Conservation (phyloP, 2,113 vertebrate species). For the Micromys minutus region DNA sequence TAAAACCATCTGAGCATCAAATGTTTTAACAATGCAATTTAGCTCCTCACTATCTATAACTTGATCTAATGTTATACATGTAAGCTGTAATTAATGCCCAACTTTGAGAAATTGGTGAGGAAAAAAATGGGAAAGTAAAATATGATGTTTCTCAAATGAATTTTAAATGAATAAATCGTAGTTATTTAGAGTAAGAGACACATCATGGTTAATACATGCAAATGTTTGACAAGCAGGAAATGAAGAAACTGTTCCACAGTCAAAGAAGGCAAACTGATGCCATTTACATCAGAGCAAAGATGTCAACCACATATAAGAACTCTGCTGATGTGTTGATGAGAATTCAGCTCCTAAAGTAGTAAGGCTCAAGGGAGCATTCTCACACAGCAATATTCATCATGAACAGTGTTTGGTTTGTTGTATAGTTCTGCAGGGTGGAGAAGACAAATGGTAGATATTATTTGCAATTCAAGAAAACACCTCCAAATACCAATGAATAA, state of each 20-base stretch:
- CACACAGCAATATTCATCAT: not conserved
- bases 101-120: not conserved
- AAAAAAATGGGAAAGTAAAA: not conserved
- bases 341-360: not conserved
- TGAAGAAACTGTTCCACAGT: not conserved
- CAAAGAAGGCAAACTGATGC: not conserved
- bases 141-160: not conserved
- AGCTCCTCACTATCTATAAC: not conserved
- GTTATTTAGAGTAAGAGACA: not conserved
- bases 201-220: not conserved
- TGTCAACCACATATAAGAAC: not conserved
- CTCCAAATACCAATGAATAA: not conserved
- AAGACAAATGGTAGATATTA: not conserved
- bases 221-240: constrained; percentile 22
- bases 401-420: not conserved
- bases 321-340: not conserved
- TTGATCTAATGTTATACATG: constrained; percentile 5
- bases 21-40: not conserved
- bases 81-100: not conserved
- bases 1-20: not conserved
- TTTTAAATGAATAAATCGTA: constrained; percentile 35
- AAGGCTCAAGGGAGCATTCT: not conserved
- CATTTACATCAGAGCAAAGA: not conserved
- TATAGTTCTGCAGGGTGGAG: not conserved
- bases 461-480: not conserved